phyloP scores from a whole-genome alignment of 2,888 invertebrate species.

The Clusia tigrina region DNA sequence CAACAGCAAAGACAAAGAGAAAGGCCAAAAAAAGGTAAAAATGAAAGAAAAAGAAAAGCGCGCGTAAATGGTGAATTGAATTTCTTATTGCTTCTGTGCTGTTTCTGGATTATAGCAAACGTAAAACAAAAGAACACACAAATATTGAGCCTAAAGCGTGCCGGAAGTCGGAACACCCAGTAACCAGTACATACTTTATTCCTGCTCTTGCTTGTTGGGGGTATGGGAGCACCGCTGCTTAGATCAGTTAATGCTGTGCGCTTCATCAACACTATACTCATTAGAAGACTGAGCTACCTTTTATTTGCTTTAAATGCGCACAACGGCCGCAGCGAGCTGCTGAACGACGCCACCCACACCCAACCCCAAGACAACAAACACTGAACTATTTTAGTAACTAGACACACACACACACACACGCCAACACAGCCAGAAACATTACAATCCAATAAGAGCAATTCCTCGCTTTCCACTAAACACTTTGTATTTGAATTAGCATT shows the following conservation, averaged over 20 bases:
- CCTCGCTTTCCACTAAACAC: neutral
- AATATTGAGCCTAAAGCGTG: neutral
- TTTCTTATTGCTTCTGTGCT: neutral
- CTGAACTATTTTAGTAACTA: no score
- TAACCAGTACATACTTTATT: neutral
- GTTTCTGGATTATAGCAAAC: conserved; percentile 15
- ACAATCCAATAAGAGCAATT: conserved; percentile 1
- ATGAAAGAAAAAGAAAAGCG: conserved; percentile 1
- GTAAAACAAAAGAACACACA: conserved; percentile 14
- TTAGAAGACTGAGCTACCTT: conserved; percentile 23
- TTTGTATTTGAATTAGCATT: conserved; percentile 25
- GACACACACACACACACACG: no score
- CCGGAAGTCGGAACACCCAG: neutral
- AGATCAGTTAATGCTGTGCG: neutral
- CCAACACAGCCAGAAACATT: neutral
- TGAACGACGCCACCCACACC: neutral
- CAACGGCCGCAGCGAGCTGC: conserved; percentile 2
- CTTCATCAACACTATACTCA: conserved; percentile 12
- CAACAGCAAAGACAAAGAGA: conserved; percentile 6
- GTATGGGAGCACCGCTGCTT: neutral
- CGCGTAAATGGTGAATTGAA: conserved; percentile 17
- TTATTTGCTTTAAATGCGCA: conserved; percentile 11
- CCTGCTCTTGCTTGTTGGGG: neutral
- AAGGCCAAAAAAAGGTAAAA: conserved; percentile 7
- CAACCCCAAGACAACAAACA: no score